Evolutionary conservation across 1,140 invertebrate genomes (phyloP), one percentile per base, ranked within the genome.

Genomic region (Akabosia matsudoensis): DNA sequence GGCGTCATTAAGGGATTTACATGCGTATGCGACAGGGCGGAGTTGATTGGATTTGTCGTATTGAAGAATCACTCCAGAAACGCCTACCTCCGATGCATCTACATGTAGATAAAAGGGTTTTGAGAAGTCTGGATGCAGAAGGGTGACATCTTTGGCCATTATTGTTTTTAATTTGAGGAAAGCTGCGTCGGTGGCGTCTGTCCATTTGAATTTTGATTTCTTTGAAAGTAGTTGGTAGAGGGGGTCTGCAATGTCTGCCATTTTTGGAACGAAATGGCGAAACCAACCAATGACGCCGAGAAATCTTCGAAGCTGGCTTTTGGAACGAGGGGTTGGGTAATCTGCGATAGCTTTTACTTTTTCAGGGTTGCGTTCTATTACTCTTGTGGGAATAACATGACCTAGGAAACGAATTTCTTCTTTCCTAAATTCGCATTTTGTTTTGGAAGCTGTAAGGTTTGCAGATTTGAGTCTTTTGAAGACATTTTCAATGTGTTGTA

Each of bases 21-120:
- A 61, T 1, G 73, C 75, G 30, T 52, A 77, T 61, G 33, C 83
- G 0, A 79, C 82, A 14, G 83, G 78, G 14, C 82, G 78, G 56
- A 72, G 45, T 70, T 82, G 33, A 73, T 82, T 74, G 4, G 83
- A 82, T 33, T 83, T 78, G 13, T 82, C 61, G 10, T 79, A 76
- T 81, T 87, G 85, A 26, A 83, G 82, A 24, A 87, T 52, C 1
- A 86, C 82, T 14, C 84, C 86, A 14, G 84, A 85, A 37, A 87
- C 75, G 7, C 84, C 84, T 76, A 80, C 78, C 10, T 84, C 82
- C 18, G 83, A 84, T 22, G 85, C 85, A 81, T 88, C 87, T 0
- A 84, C 86, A 31, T 84, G 83, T 0, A 87, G 76, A 0, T 84
- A 82, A 70, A 85, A 85, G 0, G 79, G 82, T 80, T 84, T 74